Evolutionary conservation across 2,888 invertebrate genomes (phyloP), one percentile per base, ranked within the genome.

Genomic region (Lypha dubia): DNA sequence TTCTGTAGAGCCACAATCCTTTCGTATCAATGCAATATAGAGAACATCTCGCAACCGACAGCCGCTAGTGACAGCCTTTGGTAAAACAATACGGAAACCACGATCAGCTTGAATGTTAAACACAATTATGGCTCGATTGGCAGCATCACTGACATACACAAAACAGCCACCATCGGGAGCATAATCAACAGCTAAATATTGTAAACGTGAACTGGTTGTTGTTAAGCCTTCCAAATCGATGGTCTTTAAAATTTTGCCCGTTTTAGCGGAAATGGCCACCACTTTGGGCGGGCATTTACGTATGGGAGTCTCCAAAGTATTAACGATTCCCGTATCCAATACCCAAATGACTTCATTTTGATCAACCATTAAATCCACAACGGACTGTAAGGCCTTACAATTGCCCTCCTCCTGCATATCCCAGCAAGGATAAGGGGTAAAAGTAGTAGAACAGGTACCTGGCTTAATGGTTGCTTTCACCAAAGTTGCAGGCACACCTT

Each of bases 251-350:
- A 95, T 91, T 91, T 95, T 95, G 63, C 94, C 93, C 9, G 93
- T 93, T 73, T 93, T 93, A 3, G 94, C 92, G 84, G 93, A 94
- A 88, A 95, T 93, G 32, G 94, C 95, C 2, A 95, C 93, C 41
- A 96, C 94, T 90, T 96, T 96, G 0, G 96, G 95, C 0, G 94
- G 93, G 87, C 95, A 95, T 13, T 94, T 93, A 73, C 95, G 93
- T 6, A 94, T 92, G 0, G 96, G 95, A 0, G 93, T 92, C 80
- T 94, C 94, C 76, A 96, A 88, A 0, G 95, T 95, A 86, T 96
- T 95, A 0, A 95, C 94, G 58, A 95, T 93, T 15, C 96, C 96
- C 13, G 93, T 94, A 89, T 96, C 96, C 83, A 96, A 91, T 0
- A 95, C 93, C 96, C 96, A 96, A 9, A 96, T 92, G 84, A 95